Percentiles rank a stretch among this genome's conserved stretches.
Evolutionary conservation across 2,888 invertebrate genomes (phyloP).

Genomic region (Caenorhabditis sulstoni): DNA sequence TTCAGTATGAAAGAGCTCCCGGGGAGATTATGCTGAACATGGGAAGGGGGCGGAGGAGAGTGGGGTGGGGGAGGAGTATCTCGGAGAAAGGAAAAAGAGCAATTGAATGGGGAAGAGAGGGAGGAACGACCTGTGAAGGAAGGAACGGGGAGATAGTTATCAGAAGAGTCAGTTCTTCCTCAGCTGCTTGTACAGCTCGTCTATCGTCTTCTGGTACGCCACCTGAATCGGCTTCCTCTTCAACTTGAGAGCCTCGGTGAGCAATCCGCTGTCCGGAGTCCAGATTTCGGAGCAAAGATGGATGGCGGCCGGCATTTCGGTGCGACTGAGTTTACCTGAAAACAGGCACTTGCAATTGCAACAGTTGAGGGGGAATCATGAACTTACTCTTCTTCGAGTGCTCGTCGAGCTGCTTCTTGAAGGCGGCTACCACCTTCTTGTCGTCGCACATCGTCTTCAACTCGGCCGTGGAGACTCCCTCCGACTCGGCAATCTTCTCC

Average conservation of each 20-base stretch:
- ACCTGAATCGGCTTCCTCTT: slow-evolving; percentile 84
- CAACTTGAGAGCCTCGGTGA: slow-evolving; percentile 97
- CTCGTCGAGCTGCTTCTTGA: slow-evolving; percentile 86
- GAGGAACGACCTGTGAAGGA: background rate
- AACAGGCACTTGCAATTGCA: background rate
- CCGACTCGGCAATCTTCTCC: slow-evolving; percentile 86
- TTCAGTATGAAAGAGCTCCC: slow-evolving; percentile 19
- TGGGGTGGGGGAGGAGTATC: slow-evolving; percentile 38
- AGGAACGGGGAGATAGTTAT: background rate
- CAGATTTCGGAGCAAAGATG: slow-evolving; percentile 92
- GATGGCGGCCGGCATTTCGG: slow-evolving; percentile 92
- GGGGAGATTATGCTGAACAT: background rate
- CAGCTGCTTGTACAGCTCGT: slow-evolving; percentile 57
- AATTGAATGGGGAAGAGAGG: background rate
- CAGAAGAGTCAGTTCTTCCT: slow-evolving; percentile 35
- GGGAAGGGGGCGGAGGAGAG: background rate
- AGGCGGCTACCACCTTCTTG: slow-evolving; percentile 87
- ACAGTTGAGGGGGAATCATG: too few relatives aligned
- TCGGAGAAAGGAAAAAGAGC: slow-evolving; percentile 26
- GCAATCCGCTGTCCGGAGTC: slow-evolving; percentile 96
- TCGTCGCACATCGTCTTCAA: slow-evolving; percentile 88
- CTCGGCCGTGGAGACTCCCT: slow-evolving; percentile 69
- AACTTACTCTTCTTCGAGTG: slow-evolving; percentile 67
- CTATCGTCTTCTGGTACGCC: slow-evolving; percentile 59
- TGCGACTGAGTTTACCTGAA: slow-evolving; percentile 90